Base-by-base conservation (phyloP, 2,113 vertebrate genomes). In the Alosa alosa region DNA sequence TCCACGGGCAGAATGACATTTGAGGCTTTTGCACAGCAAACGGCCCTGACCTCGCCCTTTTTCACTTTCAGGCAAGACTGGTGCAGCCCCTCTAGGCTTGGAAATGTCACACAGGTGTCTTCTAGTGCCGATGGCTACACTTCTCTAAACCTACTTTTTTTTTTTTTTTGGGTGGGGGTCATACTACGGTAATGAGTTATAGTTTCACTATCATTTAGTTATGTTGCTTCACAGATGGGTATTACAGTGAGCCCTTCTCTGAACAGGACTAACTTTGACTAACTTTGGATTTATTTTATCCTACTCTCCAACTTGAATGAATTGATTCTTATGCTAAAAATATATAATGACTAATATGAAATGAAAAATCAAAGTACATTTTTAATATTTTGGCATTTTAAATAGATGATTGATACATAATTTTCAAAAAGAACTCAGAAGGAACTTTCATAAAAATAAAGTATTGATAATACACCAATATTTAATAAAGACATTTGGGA, bases 1-100 rank as follows among this genome's bases (percentile, higher is more conserved):
- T 49, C 86, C 15, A 50, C 47, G 46, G 85, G 83, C 86, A 82
- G 46, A 45, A 10, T 78, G 82, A 72, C 82, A 36, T 49, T 49
- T 81, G 72, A 78, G 55, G 31, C 55, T 22, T 25, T 22, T 41
- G 86, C 15, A 52, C 68, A 86, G 75, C 13, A 85, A 50, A 49
- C 72, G n/a, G 39, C 44, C 47, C 44, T 47, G 57, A 75, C 78
- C 82, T 49, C 17, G 49, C 86, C 86, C 84, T 75, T 41, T 15
- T 87, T 64, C 84, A 81, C 86, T 84, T 86, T 17, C 10, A 36
- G 72, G 1, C 31, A 78, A 41, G 9, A 7, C 64, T 72, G 64
- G n/a, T 72, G 64, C 64, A 31, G 25, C 64, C 64, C 64, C n/a
- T 55, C 2, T 17, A 55, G 4, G 13, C 52, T 17, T 55, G 52